These are phyloP conservation scores for Orthonevra nobilis DNA, from an alignment of 2,888 invertebrate species.

Conservation along the genomic window DNA sequence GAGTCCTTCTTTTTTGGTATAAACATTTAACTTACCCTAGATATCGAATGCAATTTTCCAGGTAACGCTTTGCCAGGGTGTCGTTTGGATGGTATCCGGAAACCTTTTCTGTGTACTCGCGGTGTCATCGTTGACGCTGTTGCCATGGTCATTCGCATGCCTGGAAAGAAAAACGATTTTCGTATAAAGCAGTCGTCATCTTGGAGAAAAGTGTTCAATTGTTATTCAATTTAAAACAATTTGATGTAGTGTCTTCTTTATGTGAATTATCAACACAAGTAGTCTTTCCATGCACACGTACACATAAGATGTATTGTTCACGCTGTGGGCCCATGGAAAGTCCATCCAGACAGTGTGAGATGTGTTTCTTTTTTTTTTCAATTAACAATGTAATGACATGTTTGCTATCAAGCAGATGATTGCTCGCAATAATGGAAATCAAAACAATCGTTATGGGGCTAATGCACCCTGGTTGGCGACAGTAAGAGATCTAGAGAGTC, in stretches of 20 bases:
- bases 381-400: constrained; percentile 58
- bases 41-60: constrained; percentile 80
- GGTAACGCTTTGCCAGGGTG: constrained; percentile 80
- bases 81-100: constrained; percentile 85
- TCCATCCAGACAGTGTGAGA: constrained; percentile 30
- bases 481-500: constrained; percentile 20
- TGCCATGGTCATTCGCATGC: constrained; percentile 88
- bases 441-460: constrained; percentile 64
- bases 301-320: constrained; percentile 10
- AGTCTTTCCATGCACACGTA: constrained; percentile 12
- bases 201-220: constrained; percentile 46
- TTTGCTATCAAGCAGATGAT: constrained; percentile 53
- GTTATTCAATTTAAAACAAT: constrained; percentile 64
- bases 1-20: no score
- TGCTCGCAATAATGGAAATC: constrained; percentile 58
- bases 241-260: constrained; percentile 65
- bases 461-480: constrained; percentile 47
- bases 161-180: constrained; percentile 78
- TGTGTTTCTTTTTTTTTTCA: constrained; percentile 60
- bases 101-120: constrained; percentile 85
- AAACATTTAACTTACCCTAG: constrained; percentile 79
- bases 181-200: constrained; percentile 36
- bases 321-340: constrained; percentile 53
- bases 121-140: constrained; percentile 85
- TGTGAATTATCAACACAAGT: constrained; percentile 58